phyloP scores from a whole-genome alignment of 2,888 invertebrate species.

The Lepas anatifera region DNA sequence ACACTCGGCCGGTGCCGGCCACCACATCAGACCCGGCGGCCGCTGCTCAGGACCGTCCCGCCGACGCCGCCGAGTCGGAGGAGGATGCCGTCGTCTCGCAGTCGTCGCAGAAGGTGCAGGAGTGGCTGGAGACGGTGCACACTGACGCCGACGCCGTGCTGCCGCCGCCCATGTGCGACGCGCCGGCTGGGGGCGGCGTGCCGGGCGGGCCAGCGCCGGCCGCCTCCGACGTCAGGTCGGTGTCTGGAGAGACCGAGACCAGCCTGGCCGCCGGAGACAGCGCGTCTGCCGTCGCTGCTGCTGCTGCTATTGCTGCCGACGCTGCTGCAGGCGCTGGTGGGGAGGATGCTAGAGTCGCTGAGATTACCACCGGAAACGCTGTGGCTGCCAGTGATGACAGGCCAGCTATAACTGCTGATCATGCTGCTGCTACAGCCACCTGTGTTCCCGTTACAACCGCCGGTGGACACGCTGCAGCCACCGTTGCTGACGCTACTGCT shows the following conservation, averaged over 20 bases:
- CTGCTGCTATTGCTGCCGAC: neutral
- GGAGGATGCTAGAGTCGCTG: no score
- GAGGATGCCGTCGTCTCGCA: slow-evolving; percentile 29
- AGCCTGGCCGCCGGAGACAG: slow-evolving; percentile 13
- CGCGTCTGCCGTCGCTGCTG: slow-evolving; percentile 2
- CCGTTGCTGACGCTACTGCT: slow-evolving; percentile 16
- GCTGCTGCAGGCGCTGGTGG: neutral
- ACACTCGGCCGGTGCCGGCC: slow-evolving; percentile 1
- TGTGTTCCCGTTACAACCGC: slow-evolving; percentile 12
- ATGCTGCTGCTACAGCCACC: neutral
- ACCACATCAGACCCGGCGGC: neutral
- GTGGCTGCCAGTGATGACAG: no score
- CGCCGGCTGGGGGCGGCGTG: neutral
- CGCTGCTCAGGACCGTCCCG: no score
- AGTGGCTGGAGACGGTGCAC: slow-evolving; percentile 1
- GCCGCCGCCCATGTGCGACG: neutral
- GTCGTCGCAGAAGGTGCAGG: slow-evolving; percentile 16
- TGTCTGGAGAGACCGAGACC: neutral
- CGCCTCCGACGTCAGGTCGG: neutral
- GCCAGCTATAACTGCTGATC: no score
- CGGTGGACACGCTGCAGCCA: neutral
- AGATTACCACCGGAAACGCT: no score
- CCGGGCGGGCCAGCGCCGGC: neutral
- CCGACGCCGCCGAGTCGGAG: slow-evolving; percentile 28
- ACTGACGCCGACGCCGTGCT: neutral